phyloP scores from a whole-genome alignment of 2,888 invertebrate genomes.

The Sinelater perroti region DNA sequence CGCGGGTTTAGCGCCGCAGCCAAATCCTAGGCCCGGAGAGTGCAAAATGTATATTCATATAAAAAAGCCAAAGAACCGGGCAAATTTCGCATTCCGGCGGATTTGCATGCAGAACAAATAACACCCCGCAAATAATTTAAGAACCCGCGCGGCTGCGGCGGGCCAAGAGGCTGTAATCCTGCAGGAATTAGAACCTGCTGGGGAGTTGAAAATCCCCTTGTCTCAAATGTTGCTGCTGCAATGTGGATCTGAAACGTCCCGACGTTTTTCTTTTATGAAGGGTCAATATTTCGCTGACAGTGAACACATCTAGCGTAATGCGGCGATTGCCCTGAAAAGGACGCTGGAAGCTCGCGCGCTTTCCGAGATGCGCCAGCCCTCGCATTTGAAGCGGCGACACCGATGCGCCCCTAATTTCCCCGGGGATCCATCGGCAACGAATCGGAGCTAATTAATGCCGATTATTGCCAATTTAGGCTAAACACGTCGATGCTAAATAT shows the following conservation, averaged over 20 bases:
- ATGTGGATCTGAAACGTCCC: too few species aligned
- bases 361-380: constrained; percentile 16
- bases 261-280: constrained; percentile 16
- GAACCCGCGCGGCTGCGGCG: constrained; percentile 1
- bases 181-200: too few species aligned
- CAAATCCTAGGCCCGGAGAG: not conserved
- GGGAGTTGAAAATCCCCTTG: too few species aligned
- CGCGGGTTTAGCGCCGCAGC: not conserved
- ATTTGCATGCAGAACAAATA: constrained; percentile 13
- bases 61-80: not conserved
- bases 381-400: constrained; percentile 17
- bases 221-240: too few species aligned
- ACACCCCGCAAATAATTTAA: constrained; percentile 11
- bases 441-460: constrained; percentile 19
- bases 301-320: constrained; percentile 27
- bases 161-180: not conserved
- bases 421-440: constrained; percentile 15
- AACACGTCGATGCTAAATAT: too few species aligned
- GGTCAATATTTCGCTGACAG: constrained; percentile 30
- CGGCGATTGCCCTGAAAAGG: constrained; percentile 28
- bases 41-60: constrained; percentile 10
- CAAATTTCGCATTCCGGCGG: not conserved
- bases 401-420: constrained; percentile 28
- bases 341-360: constrained; percentile 10
- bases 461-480: constrained; percentile 11